A percentile compares a stretch with the other conserved stretches of the same genome.
phyloP scores from a whole-genome alignment of 2,113 vertebrate species.

The Nematolebias whitei region DNA sequence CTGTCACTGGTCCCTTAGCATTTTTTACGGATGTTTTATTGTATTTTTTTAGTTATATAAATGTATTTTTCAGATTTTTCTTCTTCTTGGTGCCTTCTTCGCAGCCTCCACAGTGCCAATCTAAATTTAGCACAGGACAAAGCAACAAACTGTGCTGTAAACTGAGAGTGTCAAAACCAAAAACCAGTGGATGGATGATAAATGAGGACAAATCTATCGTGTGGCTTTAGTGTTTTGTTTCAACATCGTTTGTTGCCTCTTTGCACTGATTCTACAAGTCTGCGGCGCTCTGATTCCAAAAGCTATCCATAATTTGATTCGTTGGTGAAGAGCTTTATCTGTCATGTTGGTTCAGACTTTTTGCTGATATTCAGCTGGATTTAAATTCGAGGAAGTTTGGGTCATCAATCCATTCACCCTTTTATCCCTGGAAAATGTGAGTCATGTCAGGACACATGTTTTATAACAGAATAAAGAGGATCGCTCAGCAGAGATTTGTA shows the following conservation, averaged over 20 bases:
- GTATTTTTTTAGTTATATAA: background rate
- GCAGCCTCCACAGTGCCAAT: background rate
- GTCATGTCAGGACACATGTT: background rate
- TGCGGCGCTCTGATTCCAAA: background rate
- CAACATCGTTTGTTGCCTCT: background rate
- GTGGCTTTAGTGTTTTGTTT: background rate
- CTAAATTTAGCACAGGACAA: background rate
- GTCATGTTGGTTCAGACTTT: background rate
- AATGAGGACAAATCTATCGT: background rate
- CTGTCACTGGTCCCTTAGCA: background rate
- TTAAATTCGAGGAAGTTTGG: background rate
- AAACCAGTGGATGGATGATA: slow-evolving; percentile 1
- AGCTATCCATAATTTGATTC: background rate
- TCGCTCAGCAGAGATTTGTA: background rate
- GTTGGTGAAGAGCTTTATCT: background rate
- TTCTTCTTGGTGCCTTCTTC: background rate
- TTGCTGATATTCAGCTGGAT: too few species aligned
- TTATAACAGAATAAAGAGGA: background rate
- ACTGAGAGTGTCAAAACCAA: background rate
- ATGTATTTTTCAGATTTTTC: background rate
- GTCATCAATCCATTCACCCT: background rate
- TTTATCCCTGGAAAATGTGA: background rate
- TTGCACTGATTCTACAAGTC: background rate
- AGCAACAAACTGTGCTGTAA: background rate
- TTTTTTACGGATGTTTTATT: too few species aligned